Conservation (phyloP, 2,888 invertebrate genomes). For the Limnephilus lunatus region DNA sequence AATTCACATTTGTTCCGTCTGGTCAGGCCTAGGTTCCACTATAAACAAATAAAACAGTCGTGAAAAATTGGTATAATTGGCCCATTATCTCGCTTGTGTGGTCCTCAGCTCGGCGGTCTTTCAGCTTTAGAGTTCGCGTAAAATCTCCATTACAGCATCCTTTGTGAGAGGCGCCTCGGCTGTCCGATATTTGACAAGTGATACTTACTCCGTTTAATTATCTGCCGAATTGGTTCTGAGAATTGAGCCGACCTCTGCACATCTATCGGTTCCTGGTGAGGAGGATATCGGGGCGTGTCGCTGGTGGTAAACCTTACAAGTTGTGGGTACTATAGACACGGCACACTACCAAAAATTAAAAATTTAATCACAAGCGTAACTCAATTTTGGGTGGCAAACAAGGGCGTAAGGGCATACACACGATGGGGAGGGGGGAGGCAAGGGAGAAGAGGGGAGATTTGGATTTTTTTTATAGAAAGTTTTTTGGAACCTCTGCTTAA, state of each 20-base stretch:
- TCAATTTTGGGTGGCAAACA: background rate
- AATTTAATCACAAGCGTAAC: background rate
- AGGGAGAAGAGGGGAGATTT: no score
- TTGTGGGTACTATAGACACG: background rate
- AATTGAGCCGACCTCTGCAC: constrained; percentile 20
- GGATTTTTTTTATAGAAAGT: no score
- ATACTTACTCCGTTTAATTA: constrained; percentile 44
- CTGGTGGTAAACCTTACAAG: background rate
- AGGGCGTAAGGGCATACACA: no score
- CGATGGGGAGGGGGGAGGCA: no score
- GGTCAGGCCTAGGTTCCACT: background rate
- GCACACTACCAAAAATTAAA: background rate
- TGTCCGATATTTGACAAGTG: constrained; percentile 39
- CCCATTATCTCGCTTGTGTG: constrained; percentile 40
- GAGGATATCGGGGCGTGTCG: constrained; percentile 16
- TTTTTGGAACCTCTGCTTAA: no score
- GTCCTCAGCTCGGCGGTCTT: constrained; percentile 19
- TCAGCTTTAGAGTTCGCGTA: background rate
- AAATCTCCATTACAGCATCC: constrained; percentile 18
- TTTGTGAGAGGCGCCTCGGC: constrained; percentile 26
- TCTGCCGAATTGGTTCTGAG: constrained; percentile 27
- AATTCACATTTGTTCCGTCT: background rate
- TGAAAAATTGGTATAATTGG: constrained; percentile 19
- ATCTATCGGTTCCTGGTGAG: background rate
- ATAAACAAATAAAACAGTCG: constrained; percentile 37